Evolutionary conservation across 2,888 invertebrate species (phyloP), one percentile per base, ranked within the genome.

Genomic region (Tortricodes alternella): DNA sequence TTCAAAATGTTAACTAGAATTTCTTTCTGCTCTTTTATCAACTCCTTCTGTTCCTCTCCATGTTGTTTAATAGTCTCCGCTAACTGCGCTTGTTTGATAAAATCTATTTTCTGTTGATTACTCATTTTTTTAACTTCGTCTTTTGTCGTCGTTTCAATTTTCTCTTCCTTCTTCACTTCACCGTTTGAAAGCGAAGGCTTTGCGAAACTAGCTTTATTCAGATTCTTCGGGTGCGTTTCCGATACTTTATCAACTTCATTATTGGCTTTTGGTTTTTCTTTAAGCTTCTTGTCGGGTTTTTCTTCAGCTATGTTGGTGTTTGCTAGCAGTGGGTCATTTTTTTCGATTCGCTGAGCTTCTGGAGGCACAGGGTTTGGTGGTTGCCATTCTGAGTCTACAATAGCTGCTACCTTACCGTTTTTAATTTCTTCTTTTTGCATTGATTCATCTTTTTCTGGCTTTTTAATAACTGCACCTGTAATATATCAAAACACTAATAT

Each of bases 31-130:
- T 95, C 93, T 64, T 94, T 92, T 24, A 95, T 88, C 59, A 95
- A 79, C 74, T 94, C 92, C 67, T 93, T 92, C 68, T 94, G 94
- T 70, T 94, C 93, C 73, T 93, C 90, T 55, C 94, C 93, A 62
- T 95, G 94, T 71, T 93, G 92, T 76, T 94, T 93, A 15, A 95
- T 87, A 13, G 93, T 93, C 73, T 93, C 92, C 24, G 94, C 85
- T 7, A 94, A 73, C 64, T 92, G 85, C 62, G 88, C 80, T 68
- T 90, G 85, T 66, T 91, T 89, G 0, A 84, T 70, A 37, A 80
- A 79, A 27, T 85, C 82, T 49, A 69, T 69, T 66, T 78, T 77
- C 16, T 76, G 73, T 79, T 77, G 68, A 46, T 56, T 70, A 7
- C 66, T 55, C 11, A 58, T 52, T 5, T 58, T 50, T 46, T 67